Conservation (phyloP, 2,113 vertebrate genomes). For the Notechis scutatus region DNA sequence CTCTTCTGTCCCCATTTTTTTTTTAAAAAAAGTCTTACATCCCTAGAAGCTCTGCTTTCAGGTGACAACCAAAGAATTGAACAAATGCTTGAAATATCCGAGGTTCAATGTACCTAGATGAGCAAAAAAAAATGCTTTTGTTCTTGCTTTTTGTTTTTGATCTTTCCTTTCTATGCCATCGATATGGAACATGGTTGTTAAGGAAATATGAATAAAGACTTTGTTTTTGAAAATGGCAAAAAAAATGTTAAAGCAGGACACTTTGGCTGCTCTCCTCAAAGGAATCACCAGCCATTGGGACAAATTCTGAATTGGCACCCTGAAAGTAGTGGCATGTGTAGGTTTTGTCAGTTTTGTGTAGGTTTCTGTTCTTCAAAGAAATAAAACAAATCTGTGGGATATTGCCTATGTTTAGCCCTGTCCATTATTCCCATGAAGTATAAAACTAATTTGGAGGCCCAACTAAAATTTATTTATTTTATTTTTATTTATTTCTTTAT, state of each 20-base stretch:
- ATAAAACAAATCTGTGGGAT: background rate
- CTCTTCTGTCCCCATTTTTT: background rate
- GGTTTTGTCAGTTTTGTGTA: background rate
- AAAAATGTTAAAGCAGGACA: too few species aligned
- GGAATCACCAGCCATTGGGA: background rate
- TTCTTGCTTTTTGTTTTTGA: background rate
- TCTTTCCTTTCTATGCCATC: background rate
- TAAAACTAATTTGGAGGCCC: background rate
- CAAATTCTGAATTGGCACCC: background rate
- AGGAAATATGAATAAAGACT: background rate
- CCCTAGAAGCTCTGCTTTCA: background rate
- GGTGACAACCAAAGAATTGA: background rate
- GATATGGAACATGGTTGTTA: background rate
- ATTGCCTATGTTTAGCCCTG: background rate
- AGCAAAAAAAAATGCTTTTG: background rate
- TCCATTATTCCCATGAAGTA: background rate
- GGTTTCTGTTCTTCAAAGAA: background rate
- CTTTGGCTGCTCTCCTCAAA: background rate
- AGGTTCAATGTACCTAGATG: background rate
- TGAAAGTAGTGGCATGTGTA: background rate
- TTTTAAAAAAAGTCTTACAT: background rate
- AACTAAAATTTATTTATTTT: background rate
- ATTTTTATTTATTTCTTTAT: background rate
- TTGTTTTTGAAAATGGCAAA: background rate
- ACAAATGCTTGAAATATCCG: background rate